A percentile compares a stretch with the other conserved stretches of the same genome.
Evolutionary conservation across 2,888 invertebrate genomes (phyloP).

Genomic region (Listrodromus nycthemerus): DNA sequence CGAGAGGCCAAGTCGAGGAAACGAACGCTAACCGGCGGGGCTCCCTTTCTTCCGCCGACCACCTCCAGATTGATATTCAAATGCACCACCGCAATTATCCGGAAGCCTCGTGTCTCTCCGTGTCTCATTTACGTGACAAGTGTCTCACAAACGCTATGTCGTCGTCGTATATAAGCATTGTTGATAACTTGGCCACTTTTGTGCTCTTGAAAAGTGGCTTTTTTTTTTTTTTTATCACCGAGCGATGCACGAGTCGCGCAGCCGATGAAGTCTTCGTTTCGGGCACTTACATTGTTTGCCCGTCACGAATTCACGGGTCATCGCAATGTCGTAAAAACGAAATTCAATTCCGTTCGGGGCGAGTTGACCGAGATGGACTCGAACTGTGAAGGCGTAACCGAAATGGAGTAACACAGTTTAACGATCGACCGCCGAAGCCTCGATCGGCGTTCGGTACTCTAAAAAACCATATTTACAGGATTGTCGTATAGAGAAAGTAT

Average conservation of each 20-base stretch:
- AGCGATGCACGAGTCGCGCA: neutral
- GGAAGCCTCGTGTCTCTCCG: conserved; percentile 64
- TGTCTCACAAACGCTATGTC: conserved; percentile 5
- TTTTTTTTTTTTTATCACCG: neutral
- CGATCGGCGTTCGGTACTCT: conserved; percentile 66
- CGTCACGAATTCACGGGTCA: conserved; percentile 50
- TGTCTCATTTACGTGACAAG: conserved; percentile 24
- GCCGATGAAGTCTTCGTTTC: conserved; percentile 44
- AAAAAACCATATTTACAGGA: conserved; percentile 77
- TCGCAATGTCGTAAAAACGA: conserved; percentile 68
- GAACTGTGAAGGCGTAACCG: conserved; percentile 14
- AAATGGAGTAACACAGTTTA: conserved; percentile 74
- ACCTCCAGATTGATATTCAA: conserved; percentile 76
- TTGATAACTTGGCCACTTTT: conserved; percentile 6
- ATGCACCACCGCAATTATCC: conserved; percentile 73
- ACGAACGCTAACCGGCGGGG: conserved; percentile 61
- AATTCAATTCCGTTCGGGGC: conserved; percentile 65
- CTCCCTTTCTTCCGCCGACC: conserved; percentile 40
- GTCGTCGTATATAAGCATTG: conserved; percentile 13
- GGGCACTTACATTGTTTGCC: conserved; percentile 45
- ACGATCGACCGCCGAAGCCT: conserved; percentile 71
- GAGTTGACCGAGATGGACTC: conserved; percentile 13
- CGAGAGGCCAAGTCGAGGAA: conserved; percentile 57
- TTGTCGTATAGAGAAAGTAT: conserved; percentile 59
- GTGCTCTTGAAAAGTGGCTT: neutral